Evolutionary conservation across 2,797 vertebrate genomes (phyloP).

Genomic region (Macropus fuliginosus): DNA sequence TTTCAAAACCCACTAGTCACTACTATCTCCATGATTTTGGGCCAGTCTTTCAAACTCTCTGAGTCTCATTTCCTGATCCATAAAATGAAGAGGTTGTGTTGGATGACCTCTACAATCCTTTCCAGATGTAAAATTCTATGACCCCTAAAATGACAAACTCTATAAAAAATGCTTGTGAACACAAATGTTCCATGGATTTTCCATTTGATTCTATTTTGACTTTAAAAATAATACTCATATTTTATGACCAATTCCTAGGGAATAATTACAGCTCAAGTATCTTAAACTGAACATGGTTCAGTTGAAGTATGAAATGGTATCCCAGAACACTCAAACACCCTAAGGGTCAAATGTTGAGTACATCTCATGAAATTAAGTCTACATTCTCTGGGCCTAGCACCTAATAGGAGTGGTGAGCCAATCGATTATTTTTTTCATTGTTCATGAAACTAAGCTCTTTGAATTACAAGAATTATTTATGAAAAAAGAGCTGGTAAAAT

Average conservation of each 20-base stretch:
- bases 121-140: neutral
- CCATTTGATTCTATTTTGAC: conserved; percentile 6
- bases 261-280: conserved; percentile 26
- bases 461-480: conserved; percentile 60
- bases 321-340: neutral
- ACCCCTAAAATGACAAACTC: neutral
- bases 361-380: neutral
- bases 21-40: neutral
- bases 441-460: neutral
- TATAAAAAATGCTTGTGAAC: neutral
- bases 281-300: conserved; percentile 42
- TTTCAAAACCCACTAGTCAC: conserved; percentile 21
- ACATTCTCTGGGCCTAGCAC: neutral
- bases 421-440: neutral
- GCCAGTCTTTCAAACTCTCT: neutral
- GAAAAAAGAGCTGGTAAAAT: conserved; percentile 29
- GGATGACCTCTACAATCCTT: neutral
- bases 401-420: neutral
- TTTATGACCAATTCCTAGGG: conserved; percentile 5
- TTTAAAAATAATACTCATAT: conserved; percentile 54
- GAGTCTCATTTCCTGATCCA: neutral
- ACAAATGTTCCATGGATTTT: neutral
- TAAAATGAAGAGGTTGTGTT: neutral
- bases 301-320: conserved; percentile 1
- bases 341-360: neutral